Percentiles rank a stretch among this genome's conserved stretches.
phyloP scores from a whole-genome alignment of 2,888 invertebrate species.

The Strigamia maritima region DNA sequence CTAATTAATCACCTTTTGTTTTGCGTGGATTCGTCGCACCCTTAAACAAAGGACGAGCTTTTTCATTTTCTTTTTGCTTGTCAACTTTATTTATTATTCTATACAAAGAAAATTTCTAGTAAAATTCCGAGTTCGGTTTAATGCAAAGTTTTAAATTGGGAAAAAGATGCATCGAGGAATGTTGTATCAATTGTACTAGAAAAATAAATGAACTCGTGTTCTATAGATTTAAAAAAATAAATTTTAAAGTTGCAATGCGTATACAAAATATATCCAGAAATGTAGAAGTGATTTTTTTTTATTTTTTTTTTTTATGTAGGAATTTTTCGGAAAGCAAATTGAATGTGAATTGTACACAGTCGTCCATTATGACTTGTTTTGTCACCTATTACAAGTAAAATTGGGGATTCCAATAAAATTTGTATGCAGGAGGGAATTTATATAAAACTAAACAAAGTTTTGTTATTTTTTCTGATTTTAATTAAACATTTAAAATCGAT shows the following conservation, averaged over 20 bases:
- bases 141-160: conserved; percentile 2
- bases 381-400: too few species aligned
- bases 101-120: neutral
- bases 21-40: neutral
- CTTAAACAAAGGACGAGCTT: neutral
- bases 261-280: too few species aligned
- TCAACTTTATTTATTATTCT: neutral
- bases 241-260: too few species aligned
- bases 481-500: neutral
- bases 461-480: neutral
- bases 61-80: neutral
- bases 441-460: neutral
- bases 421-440: too few species aligned
- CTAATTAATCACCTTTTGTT: conserved; percentile 9
- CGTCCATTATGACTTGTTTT: too few species aligned
- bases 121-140: neutral
- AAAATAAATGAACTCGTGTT: neutral
- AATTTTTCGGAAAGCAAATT: too few species aligned
- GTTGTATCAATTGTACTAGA: neutral
- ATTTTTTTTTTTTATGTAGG: neutral
- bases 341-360: too few species aligned
- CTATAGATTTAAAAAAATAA: neutral
- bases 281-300: too few species aligned
- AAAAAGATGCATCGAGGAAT: neutral
- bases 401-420: too few species aligned